phyloP scores from a whole-genome alignment of 2,113 vertebrate species.

The Sinocyclocheilus rhinocerous region DNA sequence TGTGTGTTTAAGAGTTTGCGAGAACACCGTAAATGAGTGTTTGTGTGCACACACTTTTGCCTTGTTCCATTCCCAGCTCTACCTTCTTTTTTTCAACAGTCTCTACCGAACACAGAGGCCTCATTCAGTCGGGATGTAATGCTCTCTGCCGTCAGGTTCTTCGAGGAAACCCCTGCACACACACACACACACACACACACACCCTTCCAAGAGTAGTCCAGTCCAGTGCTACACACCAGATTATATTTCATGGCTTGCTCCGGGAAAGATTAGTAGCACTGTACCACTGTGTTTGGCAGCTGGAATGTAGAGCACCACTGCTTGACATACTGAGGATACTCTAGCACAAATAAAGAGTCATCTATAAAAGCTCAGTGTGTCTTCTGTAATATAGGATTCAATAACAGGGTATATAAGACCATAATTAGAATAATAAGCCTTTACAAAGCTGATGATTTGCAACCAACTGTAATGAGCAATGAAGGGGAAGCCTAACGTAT shows the following conservation, averaged over 20 bases:
- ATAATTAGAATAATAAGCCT: conserved; percentile 39
- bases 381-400: conserved; percentile 32
- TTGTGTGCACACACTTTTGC: neutral
- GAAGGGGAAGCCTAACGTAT: conserved; percentile 33
- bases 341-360: conserved; percentile 30
- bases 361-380: conserved; percentile 32
- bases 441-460: conserved; percentile 40
- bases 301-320: conserved; percentile 14
- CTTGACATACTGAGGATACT: conserved; percentile 21
- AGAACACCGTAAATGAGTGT: conserved; percentile 9
- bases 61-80: conserved; percentile 22
- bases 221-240: conserved; percentile 35
- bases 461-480: conserved; percentile 38
- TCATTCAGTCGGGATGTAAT: conserved; percentile 35
- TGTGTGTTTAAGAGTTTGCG: conserved; percentile 31
- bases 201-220: neutral
- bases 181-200: conserved; percentile 13
- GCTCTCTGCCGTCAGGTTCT: conserved; percentile 32
- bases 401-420: conserved; percentile 20
- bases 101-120: conserved; percentile 34
- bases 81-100: conserved; percentile 13
- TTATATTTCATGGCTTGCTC: conserved; percentile 50
- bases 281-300: conserved; percentile 43
- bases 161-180: conserved; percentile 18
- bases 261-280: conserved; percentile 47